Percentiles rank a stretch among this genome's conserved stretches.
Conservation (phyloP, 2,797 vertebrate species). For the Gymnothorax javanicus region DNA sequence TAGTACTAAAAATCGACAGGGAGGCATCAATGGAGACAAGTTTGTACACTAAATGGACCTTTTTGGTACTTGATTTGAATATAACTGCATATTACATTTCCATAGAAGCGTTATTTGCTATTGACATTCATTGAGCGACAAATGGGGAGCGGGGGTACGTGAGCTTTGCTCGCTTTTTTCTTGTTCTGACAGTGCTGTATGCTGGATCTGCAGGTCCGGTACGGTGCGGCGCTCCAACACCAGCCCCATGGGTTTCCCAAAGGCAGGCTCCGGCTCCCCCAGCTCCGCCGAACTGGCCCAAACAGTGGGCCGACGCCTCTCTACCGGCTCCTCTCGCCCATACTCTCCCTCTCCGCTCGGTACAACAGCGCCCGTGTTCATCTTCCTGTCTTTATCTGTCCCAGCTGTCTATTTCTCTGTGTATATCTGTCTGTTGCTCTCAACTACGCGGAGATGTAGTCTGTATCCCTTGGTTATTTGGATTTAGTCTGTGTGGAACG, state of each 20-base stretch:
- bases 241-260: conserved; percentile 92
- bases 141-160: too few species aligned
- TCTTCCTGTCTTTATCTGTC: background rate
- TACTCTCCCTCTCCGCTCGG: conserved; percentile 94
- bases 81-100: too few species aligned
- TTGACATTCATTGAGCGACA: too few species aligned
- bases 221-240: conserved; percentile 93
- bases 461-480: conserved; percentile 12
- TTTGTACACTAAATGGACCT: too few species aligned
- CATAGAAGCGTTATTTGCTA: too few species aligned
- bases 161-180: too few species aligned
- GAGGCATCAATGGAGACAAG: too few species aligned
- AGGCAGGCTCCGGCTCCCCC: conserved; percentile 84
- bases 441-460: background rate
- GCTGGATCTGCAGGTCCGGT: conserved; percentile 72
- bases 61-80: too few species aligned
- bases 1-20: too few species aligned
- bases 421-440: background rate
- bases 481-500: conserved; percentile 24
- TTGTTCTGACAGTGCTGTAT: background rate
- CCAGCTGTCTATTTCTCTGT: background rate
- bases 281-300: conserved; percentile 77
- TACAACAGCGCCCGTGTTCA: conserved; percentile 54
- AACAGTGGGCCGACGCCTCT: conserved; percentile 80
- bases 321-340: conserved; percentile 88